Evolutionary conservation across 2,888 invertebrate species (phyloP).

Genomic region (Oxystoma pomonae): DNA sequence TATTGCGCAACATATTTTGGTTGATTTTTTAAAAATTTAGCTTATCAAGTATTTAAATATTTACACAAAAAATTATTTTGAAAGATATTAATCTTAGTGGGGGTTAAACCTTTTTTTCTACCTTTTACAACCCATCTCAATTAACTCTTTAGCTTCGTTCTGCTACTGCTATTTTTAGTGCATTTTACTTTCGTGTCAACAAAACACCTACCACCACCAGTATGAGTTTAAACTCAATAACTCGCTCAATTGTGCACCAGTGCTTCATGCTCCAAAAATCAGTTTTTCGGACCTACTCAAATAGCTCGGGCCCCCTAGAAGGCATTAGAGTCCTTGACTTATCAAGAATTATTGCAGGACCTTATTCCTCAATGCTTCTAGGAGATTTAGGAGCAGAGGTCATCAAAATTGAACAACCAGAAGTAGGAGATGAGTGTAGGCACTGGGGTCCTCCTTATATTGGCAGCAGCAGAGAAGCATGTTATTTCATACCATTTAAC

Average conservation of each 20-base stretch:
- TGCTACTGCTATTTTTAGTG: neutral
- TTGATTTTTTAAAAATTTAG: neutral
- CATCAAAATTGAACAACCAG: conserved; percentile 86
- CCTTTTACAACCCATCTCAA: too few relatives aligned
- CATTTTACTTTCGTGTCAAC: neutral
- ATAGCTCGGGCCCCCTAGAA: conserved; percentile 51
- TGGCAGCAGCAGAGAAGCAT: conserved; percentile 58
- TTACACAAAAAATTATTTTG: too few relatives aligned
- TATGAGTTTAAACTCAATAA: neutral
- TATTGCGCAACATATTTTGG: neutral
- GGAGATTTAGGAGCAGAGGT: conserved; percentile 92
- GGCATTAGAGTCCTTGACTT: conserved; percentile 75
- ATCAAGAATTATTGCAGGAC: conserved; percentile 88
- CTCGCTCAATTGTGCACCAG: neutral
- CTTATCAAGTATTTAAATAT: too few relatives aligned
- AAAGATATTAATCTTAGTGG: too few relatives aligned
- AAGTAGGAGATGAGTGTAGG: conserved; percentile 80
- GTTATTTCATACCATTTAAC: conserved; percentile 85
- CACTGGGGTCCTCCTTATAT: conserved; percentile 92
- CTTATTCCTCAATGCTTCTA: conserved; percentile 90
- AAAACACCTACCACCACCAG: neutral
- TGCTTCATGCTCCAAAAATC: neutral
- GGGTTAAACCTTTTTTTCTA: too few relatives aligned
- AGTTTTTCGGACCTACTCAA: neutral
- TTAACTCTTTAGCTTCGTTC: too few relatives aligned